Base-by-base conservation (phyloP, 1,140 invertebrate genomes). In the Drosophila jambulina region DNA sequence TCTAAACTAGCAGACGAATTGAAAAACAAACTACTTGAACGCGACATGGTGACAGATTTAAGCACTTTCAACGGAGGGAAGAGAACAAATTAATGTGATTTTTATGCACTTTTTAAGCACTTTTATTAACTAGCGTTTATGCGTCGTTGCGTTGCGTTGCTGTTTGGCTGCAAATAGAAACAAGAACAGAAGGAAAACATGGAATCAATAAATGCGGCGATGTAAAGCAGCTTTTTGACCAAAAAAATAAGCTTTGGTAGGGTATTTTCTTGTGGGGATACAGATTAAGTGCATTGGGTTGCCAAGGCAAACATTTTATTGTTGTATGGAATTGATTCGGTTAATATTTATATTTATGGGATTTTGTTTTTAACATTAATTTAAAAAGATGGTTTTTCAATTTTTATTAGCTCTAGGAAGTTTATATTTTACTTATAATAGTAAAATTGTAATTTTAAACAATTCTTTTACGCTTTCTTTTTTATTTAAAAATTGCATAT, bases 1-100 rank as follows among this genome's bases (percentile, higher is more conserved):
- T 92, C 76, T 92, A 90, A 91, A 80, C 71, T 88, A 51, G 68
- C 82, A 53, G 58, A 60, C 49, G 48, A 80, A 79, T 80, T 75
- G 54, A 67, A 83, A 65, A 75, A 83, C 63, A 82, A 91, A 80
- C 74, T 91, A 90, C 91, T 92, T 78, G 60, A 74, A 80, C 91
- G 87, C 82, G 82, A 81, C 91, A 92, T 92, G 67, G 25, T 86
- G 79, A 40, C 32, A 40, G 43, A 65, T 43, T 54, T 49, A 12
- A 54, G 29, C 64, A 83, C 63, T 70, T 69, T 68, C 54, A 45
- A 27, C 45, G 23, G 15, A 19, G 19, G 34, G 34, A 38, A 53
- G 23, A 71, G 23, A 34, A 56, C 25, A 42, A 25, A 46, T 27
- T 27, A 17, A 60, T 45, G 42, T 7, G 10, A 40, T 61, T 56